Base-by-base conservation (phyloP, 2,797 vertebrate species). In the Sebastes melanostomus region DNA sequence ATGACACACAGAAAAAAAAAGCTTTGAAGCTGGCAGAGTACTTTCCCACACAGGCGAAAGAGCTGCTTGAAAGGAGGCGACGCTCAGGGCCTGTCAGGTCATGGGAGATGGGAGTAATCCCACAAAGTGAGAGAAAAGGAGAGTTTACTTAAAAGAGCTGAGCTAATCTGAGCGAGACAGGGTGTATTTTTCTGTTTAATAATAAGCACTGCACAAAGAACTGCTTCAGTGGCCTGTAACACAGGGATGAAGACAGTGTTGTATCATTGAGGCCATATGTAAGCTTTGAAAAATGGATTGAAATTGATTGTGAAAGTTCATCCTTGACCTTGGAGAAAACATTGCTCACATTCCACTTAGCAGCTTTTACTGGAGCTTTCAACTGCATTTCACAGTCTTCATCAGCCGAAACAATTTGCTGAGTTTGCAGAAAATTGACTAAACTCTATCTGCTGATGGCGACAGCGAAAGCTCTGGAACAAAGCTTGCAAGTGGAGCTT, bases 21-120 rank as follows among this genome's bases (percentile, higher is more conserved):
- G n/a, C 68, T 75, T 67, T 74, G 42, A 82, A 80, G 86, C 85
- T 81, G 77, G 75, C 74, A 61, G 70, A 77, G 56, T 85, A 25
- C 63, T 82, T 89, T 92, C 84, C 82, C 73, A 81, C 78, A 81
- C 78, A 82, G 32, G 77, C 62, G 8, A 22, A 32, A 69, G 11
- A 72, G 65, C 72, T 22, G 71, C 68, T 81, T 85, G 75, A 89
- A 72, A 87, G 82, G 78, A 58, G 36, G 30, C 24, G 8, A 67
- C 3, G 29, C 25, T 73, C 24, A 4, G 20, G n/a, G 56, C 22
- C 46, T 16, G 11, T 46, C 59, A 38, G 78, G 54, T 29, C 66
- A 63, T 42, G 69, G 62, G 75, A 77, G 56, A 62, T 55, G 30
- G 27, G 71, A 77, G 29, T 54, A 68, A 86, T 73, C 70, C 63